Evolutionary conservation across 2,113 vertebrate species (phyloP).

Genomic region (Dasyprocta punctata): DNA sequence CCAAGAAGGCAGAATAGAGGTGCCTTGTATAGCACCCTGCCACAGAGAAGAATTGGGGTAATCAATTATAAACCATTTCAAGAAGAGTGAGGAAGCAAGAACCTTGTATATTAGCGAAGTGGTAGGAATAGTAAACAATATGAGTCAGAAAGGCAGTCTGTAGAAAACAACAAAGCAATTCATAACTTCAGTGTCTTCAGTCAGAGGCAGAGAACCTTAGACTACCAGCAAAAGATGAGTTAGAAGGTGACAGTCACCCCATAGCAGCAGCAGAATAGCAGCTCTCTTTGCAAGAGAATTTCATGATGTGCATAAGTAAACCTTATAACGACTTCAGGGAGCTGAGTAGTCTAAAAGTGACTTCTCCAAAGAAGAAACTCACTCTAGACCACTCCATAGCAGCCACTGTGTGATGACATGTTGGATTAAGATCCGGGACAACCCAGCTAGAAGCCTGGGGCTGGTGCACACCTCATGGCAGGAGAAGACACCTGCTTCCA

Average conservation of each 20-base stretch:
- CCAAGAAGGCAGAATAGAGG: neutral
- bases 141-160: neutral
- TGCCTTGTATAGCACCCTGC: neutral
- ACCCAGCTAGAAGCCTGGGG: too few relatives aligned
- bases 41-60: too few relatives aligned
- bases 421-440: neutral
- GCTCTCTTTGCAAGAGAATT: neutral
- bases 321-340: neutral
- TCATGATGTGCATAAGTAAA: neutral
- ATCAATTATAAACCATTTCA: too few relatives aligned
- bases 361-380: neutral
- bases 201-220: neutral
- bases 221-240: too few relatives aligned
- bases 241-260: fast-evolving
- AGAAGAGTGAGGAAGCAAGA: neutral
- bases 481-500: neutral
- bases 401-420: neutral
- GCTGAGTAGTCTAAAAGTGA: neutral
- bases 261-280: neutral
- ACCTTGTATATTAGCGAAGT: too few relatives aligned
- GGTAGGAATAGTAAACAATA: neutral
- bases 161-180: neutral
- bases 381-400: too few relatives aligned
- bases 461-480: neutral
- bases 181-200: neutral